Percentiles rank a stretch among this genome's conserved stretches.
Conservation (phyloP, 2,797 vertebrate genomes). For the Parambassis ranga region DNA sequence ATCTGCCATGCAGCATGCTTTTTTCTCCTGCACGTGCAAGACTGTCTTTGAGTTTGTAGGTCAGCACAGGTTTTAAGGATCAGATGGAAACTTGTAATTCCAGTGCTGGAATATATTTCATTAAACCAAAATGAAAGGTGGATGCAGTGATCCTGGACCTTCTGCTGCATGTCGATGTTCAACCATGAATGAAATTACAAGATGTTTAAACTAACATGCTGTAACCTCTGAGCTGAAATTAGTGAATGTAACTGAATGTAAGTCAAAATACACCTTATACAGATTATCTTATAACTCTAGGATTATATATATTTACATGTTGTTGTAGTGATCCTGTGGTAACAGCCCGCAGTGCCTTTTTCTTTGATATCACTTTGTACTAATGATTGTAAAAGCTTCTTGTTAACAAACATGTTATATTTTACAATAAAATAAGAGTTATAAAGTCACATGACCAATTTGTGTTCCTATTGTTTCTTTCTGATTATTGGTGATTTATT, state of each 20-base stretch:
- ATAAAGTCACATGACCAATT: conserved; percentile 46
- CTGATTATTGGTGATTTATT: conserved; percentile 34
- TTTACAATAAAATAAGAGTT: conserved; percentile 73
- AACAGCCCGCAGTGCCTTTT: conserved; percentile 46
- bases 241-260: conserved; percentile 37
- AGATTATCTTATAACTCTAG: conserved; percentile 3
- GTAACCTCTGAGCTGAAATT: conserved; percentile 12
- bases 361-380: conserved; percentile 58
- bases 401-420: conserved; percentile 63
- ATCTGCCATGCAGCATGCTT: background rate
- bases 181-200: conserved; percentile 16
- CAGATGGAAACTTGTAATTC: conserved; percentile 10
- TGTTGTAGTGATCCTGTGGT: conserved; percentile 14
- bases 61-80: background rate
- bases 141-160: conserved; percentile 6
- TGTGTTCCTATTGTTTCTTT: conserved; percentile 67
- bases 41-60: background rate
- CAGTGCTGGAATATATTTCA: background rate
- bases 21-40: background rate
- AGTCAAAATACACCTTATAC: conserved; percentile 1
- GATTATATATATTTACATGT: conserved; percentile 28
- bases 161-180: conserved; percentile 12
- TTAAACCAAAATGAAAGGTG: conserved; percentile 23
- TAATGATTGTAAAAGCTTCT: conserved; percentile 55
- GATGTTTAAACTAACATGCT: conserved; percentile 32